Evolutionary conservation across 2,113 vertebrate species (phyloP).

Genomic region (Lamprotornis superbus): DNA sequence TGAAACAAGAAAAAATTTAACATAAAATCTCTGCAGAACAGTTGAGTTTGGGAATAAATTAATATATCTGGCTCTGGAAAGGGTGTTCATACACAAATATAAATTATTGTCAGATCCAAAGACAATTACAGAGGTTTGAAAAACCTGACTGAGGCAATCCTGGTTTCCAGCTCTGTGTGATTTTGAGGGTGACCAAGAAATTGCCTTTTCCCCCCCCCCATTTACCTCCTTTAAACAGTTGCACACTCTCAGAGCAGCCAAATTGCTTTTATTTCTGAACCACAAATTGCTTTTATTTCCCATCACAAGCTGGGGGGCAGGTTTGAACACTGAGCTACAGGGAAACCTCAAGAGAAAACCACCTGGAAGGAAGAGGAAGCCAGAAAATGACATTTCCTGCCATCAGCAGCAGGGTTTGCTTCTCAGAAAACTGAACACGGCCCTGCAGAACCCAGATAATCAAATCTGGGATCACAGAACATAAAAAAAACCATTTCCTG

Average conservation of each 20-base stretch:
- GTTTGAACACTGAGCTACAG: neutral
- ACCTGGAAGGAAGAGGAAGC: neutral
- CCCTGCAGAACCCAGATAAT: neutral
- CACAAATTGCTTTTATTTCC: neutral
- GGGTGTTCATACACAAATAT: neutral
- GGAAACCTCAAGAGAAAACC: neutral
- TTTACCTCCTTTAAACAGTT: neutral
- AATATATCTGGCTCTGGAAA: neutral
- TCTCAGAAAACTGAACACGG: rapidly evolving
- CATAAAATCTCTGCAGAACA: neutral
- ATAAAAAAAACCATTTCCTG: neutral
- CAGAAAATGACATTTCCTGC: neutral
- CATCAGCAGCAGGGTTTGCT: rapidly evolving
- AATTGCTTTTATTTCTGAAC: neutral
- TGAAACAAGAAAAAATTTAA: neutral
- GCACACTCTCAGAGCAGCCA: neutral
- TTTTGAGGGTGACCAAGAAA: neutral
- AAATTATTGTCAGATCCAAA: neutral
- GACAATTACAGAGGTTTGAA: neutral
- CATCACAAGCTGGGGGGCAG: neutral
- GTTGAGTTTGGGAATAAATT: neutral
- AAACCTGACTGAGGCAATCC: neutral
- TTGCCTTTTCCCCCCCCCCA: rapidly evolving
- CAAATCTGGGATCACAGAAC: neutral
- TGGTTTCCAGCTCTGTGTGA: neutral